Evolutionary conservation across 2,113 vertebrate species (phyloP), one percentile per base, ranked within the genome.

Genomic region (Mesoclemmys tuberculata): DNA sequence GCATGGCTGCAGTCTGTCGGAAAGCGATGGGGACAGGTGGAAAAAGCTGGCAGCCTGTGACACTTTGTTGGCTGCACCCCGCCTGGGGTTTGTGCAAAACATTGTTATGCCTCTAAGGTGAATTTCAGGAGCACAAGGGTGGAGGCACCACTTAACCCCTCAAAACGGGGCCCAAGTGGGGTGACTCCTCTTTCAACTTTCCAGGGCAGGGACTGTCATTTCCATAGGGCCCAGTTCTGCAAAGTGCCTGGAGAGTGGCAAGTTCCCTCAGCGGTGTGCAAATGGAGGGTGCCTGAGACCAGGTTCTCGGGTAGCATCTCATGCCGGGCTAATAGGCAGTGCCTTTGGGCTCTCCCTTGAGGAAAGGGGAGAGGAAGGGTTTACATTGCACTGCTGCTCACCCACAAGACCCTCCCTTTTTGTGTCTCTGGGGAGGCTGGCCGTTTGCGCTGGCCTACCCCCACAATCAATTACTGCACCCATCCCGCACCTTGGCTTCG

Each of bases 201-300:
- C 61, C 61, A 35, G 35, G 31, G 61, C 10, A 1, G n/a, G 5
- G 6, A 48, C 58, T 27, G 1, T 1, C 4, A 52, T 51, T 0
- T 3, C 38, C 31, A 41, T 2, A 38, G 41, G 35, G 74, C 46
- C 85, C 41, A 6, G 46, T 78, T 0, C 38, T 29, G 5, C n/a
- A 88, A 80, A 27, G 12, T 35, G 13, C 29, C 13, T 52, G 24
- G 31, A 41, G 84, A 38, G 71, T 5, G 24, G 21, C 7, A 21
- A 0, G 8, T 6, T 83, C 5, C n/a, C 64, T 74, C 19, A 0
- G 0, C 11, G 10, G 71, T 26, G 71, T 26, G 71, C 5, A 41
- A 75, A 85, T 46, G 35, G 89, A n/a, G 29, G 84, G 0, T 4
- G 75, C 2, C 2, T 82, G 13, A 86, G 41, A 9, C 26, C n/a